phyloP scores from a whole-genome alignment of 2,888 invertebrate species.

The Acanthosepion pharaonis region DNA sequence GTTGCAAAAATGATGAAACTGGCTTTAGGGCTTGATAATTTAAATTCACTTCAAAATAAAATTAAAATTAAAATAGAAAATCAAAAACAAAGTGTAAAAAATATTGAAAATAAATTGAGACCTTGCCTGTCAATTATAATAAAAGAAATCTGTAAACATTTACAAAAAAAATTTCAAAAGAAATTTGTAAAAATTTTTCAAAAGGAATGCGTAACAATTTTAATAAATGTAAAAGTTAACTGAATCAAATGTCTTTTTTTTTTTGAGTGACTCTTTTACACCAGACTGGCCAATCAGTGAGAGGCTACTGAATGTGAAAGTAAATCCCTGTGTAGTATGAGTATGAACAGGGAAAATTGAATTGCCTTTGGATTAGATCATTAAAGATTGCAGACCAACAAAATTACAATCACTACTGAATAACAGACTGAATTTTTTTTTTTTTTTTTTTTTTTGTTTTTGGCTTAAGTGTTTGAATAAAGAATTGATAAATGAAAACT shows the following conservation, averaged over 20 bases:
- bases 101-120: background rate
- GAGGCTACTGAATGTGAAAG: background rate
- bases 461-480: background rate
- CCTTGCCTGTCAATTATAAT: background rate
- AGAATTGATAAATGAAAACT: background rate
- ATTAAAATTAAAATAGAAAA: background rate
- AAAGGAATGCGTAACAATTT: background rate
- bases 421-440: background rate
- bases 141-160: background rate
- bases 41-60: background rate
- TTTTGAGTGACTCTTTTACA: background rate
- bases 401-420: background rate
- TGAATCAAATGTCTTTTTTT: background rate
- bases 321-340: background rate
- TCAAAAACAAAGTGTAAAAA: background rate
- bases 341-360: background rate
- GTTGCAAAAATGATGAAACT: background rate
- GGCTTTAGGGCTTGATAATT: background rate
- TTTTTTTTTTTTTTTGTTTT: background rate
- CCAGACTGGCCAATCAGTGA: background rate
- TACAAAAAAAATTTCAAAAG: background rate
- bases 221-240: background rate
- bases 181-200: background rate
- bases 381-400: background rate
- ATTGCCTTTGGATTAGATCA: background rate